A percentile compares a stretch with the other conserved stretches of the same genome.
These are phyloP conservation scores for Hycleus phaleratus DNA, from an alignment of 1,140 invertebrate genomes.

Conservation along the genomic window DNA sequence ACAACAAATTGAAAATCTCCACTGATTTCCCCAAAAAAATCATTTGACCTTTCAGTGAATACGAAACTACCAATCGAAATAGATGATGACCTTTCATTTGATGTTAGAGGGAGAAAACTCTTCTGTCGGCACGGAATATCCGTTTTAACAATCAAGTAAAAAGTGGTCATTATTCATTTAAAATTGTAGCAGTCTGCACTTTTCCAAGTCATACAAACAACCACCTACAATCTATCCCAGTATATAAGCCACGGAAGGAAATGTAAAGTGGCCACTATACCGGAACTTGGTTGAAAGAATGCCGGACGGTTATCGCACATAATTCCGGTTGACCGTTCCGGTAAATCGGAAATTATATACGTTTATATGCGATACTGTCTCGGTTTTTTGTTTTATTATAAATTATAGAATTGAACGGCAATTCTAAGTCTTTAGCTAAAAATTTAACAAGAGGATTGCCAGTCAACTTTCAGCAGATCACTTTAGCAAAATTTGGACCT, in stretches of 20 bases:
- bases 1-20: not conserved
- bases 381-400: not conserved
- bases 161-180: slow-evolving; percentile 33
- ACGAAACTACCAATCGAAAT: no score
- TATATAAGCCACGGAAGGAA: slow-evolving; percentile 31
- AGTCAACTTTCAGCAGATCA: no score
- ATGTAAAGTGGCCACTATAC: slow-evolving; percentile 35
- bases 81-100: no score
- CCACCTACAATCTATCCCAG: not conserved
- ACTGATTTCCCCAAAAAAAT: not conserved
- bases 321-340: slow-evolving; percentile 31
- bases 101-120: no score
- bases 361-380: slow-evolving; percentile 11
- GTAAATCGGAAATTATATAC: slow-evolving; percentile 12
- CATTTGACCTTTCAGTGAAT: no score
- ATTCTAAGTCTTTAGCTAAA: no score
- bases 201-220: not conserved
- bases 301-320: slow-evolving; percentile 32
- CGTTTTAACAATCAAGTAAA: slow-evolving; percentile 36
- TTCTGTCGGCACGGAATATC: slow-evolving; percentile 29
- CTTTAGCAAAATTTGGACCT: no score
- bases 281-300: slow-evolving; percentile 35
- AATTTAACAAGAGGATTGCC: no score
- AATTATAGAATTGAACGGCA: no score
- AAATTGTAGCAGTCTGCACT: slow-evolving; percentile 8